Evolutionary conservation across 2,888 invertebrate genomes (phyloP), one percentile per base, ranked within the genome.

Genomic region (Hydrotaea diabolus): DNA sequence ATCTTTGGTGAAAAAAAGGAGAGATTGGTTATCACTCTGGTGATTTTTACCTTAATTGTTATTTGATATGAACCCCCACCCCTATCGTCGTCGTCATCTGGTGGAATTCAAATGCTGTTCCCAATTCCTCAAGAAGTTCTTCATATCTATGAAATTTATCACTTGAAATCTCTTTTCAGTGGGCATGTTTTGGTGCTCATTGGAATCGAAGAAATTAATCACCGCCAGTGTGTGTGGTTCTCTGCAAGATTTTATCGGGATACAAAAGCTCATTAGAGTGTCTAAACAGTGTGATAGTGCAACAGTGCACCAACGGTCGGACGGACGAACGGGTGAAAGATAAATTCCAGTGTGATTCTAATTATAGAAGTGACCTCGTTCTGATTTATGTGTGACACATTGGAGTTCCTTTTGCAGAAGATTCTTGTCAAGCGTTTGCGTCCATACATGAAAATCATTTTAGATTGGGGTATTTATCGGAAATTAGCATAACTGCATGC

Each of bases 371-470:
- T 85, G 82, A 62, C 59, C 82, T 64, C 69, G 66, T 62, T 80
- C n/a, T 79, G 82, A 82, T 82, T 82, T 76, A 85, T 85, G 73
- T 85, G 76, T 76, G 79, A 77, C 77, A 84, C 77, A 55, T 78
- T 80, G 15, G 23, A 26, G 43, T 43, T 43, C 13, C 43, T 43
- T 31, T 31, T 31, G 2, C 31, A 4, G 39, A 49, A 49, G n/a
- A 39, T 39, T 11, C 39, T 13, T 39, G 39, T 8, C 36, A 36
- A 8, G 36, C 36, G n/a, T n/a, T n/a, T n/a, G n/a, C 26, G 23
- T 15, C 7, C 53, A 17, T 71, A 76, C 75, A 74, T 11, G 74
- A 55, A 80, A 74, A 80, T 19, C 69, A 46, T 74, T 83, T 83
- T 77, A 77, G 53, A 62, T 7, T 5, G 13, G 23, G 19, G 39